phyloP scores from a whole-genome alignment of 2,797 vertebrate genomes.

The Dermochelys coriacea region DNA sequence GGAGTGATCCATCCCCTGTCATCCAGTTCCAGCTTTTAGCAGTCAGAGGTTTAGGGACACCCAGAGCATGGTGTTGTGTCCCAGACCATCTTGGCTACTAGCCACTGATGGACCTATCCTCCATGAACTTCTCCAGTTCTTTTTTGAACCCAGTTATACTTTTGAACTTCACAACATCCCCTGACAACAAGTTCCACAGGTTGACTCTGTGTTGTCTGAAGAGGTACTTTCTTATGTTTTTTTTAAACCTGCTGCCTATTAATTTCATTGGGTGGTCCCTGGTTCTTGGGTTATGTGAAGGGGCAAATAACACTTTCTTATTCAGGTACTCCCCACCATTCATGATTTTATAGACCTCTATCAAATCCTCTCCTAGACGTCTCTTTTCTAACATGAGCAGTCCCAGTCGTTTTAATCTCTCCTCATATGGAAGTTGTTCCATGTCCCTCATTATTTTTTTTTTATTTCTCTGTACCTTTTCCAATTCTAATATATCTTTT shows the following conservation, averaged over 20 bases:
- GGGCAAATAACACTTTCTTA: background rate
- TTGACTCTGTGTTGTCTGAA: no score
- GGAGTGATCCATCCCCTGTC: background rate
- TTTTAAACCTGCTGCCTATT: background rate
- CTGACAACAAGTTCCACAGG: no score
- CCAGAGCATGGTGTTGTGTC: background rate
- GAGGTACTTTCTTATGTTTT: background rate
- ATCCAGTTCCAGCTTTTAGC: background rate
- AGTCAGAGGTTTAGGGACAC: background rate
- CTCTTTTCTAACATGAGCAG: no score
- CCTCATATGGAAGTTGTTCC: no score
- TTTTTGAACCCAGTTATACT: no score
- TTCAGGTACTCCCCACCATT: background rate
- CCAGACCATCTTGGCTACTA: background rate
- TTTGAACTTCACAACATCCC: no score
- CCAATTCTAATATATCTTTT: no score
- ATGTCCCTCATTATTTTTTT: no score
- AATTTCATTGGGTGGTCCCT: background rate
- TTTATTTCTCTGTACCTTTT: no score
- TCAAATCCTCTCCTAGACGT: no score
- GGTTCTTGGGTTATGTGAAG: background rate
- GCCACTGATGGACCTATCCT: background rate
- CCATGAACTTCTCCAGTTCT: background rate
- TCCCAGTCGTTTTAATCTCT: no score
- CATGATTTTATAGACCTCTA: background rate